Base-by-base conservation (phyloP, 2,113 vertebrate species). In the Ptilorrhoa leucosticta region DNA sequence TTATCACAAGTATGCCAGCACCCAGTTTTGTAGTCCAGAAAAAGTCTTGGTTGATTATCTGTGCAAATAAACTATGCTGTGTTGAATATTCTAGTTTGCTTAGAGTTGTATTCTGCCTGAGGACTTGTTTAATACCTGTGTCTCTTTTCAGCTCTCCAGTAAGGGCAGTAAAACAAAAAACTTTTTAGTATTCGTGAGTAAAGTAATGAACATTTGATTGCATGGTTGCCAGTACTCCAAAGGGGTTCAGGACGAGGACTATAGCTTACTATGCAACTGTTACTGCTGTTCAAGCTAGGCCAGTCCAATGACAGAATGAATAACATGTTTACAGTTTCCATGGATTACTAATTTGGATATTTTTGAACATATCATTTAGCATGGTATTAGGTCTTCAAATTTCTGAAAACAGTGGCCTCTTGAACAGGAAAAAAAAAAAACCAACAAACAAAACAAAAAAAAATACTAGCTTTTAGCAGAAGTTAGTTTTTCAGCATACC, bases 1-100 rank as follows among this genome's bases (percentile, higher is more conserved):
- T 97, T 94, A 88, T 90, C 97, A 89, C 95, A 91, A 93, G 51
- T 54, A 89, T 98, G 95, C 91, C 91, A 96, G 98, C 96, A 97
- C 88, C 94, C 91, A 64, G 90, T 88, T 94, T 92, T 91, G 77
- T 33, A 93, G 79, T 88, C 93, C 42, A 60, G 61, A 90, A 85
- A 89, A 87, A 90, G 81, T 45, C 63, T 78, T 82, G 64, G 84
- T 81, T 94, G 93, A 93, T 96, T 92, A 93, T 95, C 95, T 78
- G 89, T 79, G 78, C 83, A 96, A 94, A 91, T 89, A 97, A 96
- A 95, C 73, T 87, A 75, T 5, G 15, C 48, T 61, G 22, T 70
- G 47, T 85, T 92, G 80, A 90, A 94, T 89, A 96, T 89, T 91
- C 83, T 85, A 21, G 53, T 83, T 89, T 95, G 83, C 65, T 78